Evolutionary conservation across 2,888 invertebrate species (phyloP).

Genomic region (Agonum fuliginosum): DNA sequence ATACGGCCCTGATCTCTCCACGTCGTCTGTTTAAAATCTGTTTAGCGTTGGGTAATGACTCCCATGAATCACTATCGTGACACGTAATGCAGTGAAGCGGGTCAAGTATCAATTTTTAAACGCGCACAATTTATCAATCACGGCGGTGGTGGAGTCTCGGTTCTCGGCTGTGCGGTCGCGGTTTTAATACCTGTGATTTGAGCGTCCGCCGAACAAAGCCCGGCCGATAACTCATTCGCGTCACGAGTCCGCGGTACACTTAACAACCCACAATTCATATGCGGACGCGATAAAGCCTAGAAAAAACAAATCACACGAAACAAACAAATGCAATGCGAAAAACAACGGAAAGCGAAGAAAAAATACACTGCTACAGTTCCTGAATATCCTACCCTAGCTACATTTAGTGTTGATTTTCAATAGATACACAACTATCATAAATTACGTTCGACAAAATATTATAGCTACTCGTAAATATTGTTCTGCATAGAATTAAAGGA

Average conservation of each 20-base stretch:
- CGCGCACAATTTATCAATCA: slow-evolving; percentile 58
- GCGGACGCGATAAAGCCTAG: slow-evolving; percentile 50
- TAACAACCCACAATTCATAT: slow-evolving; percentile 59
- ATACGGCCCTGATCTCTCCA: not conserved
- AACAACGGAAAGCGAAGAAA: slow-evolving; percentile 5
- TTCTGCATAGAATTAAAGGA: not conserved
- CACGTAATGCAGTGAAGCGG: slow-evolving; percentile 57
- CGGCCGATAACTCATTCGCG: slow-evolving; percentile 54
- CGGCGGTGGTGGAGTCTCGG: not conserved
- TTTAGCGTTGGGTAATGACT: slow-evolving; percentile 55
- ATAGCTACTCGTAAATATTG: not conserved
- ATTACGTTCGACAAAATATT: slow-evolving; percentile 17
- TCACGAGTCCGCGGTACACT: slow-evolving; percentile 55
- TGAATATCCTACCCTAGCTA: not conserved
- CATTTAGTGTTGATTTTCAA: slow-evolving; percentile 1
- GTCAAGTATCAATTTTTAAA: slow-evolving; percentile 59
- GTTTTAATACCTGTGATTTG: slow-evolving; percentile 59
- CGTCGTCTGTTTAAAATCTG: slow-evolving; percentile 50
- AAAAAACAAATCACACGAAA: slow-evolving; percentile 51
- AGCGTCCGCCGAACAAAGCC: slow-evolving; percentile 52
- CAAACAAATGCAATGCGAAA: slow-evolving; percentile 36
- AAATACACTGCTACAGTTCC: slow-evolving; percentile 10
- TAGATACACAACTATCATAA: not conserved
- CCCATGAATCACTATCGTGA: slow-evolving; percentile 54
- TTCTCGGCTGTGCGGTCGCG: not conserved